Base-by-base conservation (phyloP, 1,140 invertebrate species). In the Lepidurus couesii region DNA sequence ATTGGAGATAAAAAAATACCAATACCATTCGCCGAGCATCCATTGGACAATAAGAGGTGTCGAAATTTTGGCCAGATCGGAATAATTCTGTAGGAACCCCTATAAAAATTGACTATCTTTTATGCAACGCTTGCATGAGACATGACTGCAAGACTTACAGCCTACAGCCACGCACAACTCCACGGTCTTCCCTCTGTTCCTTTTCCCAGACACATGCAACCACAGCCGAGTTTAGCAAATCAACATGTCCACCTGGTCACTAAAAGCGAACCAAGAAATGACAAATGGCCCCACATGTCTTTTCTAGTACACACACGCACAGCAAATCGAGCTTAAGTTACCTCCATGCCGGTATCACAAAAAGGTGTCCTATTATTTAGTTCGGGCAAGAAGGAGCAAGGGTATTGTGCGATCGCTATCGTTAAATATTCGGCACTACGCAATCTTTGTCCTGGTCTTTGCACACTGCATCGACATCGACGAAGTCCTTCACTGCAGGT, bases 211-310 rank as follows among this genome's bases (percentile, higher is more conserved):
- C 53, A 65, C 53, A 65, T 5, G 34, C 26, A 34, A 65, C 45
- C 10, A 47, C 45, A 47, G 45, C 45, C 53, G 21, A 65, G 53
- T 65, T 65, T 21, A 9, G 21, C 53, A 21, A 65, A 65, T 16
- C 53, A 65, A 5, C 53, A 65, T 65, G 53, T 65, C 53, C 53
- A 65, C 53, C 53, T 65, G 53, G 53, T 65, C 53, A 65, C 53
- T 65, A 9, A 65, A 34, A 65, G 13, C 53, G 53, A 65, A 65
- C 21, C 53, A 65, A 65, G 16, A 65, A 65, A 65, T 65, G 53
- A 65, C 53, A 65, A 65, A 65, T 65, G 53, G 53, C n/a, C 53
- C 53, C 53, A 65, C 53, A 65, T 65, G 53, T 13, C 21, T 65
- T 11, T 65, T 21, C 16, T 21, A n/a, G 53, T 7, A 65, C 53